Evolutionary conservation across 2,797 vertebrate species (phyloP).

Genomic region (Orientallactaga sibirica): DNA sequence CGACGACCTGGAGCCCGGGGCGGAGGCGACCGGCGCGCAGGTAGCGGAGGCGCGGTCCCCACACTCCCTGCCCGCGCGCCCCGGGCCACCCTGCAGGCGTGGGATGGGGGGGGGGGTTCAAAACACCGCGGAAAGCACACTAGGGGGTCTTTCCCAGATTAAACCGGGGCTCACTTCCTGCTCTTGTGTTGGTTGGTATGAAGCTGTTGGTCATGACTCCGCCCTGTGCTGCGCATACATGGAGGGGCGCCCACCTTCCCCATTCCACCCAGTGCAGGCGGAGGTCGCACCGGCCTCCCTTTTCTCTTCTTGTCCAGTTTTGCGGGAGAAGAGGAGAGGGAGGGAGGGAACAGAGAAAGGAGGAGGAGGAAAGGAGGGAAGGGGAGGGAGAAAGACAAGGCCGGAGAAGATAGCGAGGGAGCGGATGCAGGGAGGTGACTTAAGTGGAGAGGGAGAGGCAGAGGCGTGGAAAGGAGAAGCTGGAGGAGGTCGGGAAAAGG

Average conservation of each 20-base stretch:
- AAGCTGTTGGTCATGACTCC: neutral
- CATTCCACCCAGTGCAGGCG: neutral
- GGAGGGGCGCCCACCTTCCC: neutral
- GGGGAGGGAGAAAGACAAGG: fast-evolving
- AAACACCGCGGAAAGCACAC: neutral
- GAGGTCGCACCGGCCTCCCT: neutral
- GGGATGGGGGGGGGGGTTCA: neutral
- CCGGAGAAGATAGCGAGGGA: fast-evolving
- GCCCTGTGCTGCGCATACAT: no score
- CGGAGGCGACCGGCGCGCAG: constrained; percentile 91
- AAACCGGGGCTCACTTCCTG: neutral
- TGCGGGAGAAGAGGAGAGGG: neutral
- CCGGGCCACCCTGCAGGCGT: no score
- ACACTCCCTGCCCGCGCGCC: neutral
- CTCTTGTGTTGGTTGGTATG: no score
- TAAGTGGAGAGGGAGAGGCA: fast-evolving
- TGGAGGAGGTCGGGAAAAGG: no score
- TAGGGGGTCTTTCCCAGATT: neutral
- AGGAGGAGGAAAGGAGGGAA: fast-evolving
- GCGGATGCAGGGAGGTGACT: fast-evolving
- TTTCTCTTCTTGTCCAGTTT: no score
- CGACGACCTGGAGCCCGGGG: constrained; percentile 90
- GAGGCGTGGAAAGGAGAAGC: fast-evolving
- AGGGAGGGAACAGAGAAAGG: fast-evolving
- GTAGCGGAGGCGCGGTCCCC: constrained; percentile 84